phyloP scores from a whole-genome alignment of 2,888 invertebrate species.

The Chirona hameri region DNA sequence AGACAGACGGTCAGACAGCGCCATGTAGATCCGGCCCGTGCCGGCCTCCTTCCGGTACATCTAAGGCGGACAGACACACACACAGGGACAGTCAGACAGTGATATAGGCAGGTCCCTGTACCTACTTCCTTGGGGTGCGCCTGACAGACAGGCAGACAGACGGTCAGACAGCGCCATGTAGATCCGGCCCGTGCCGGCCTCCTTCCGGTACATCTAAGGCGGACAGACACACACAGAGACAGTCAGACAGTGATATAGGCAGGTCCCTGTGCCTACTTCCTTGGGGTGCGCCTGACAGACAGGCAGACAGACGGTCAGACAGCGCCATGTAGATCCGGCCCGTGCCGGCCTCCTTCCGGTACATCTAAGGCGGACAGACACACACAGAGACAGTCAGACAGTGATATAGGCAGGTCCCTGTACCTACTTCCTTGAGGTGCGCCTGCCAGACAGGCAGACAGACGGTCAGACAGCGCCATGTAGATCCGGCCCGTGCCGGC shows the following conservation, averaged over 20 bases:
- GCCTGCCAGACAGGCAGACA: too few species aligned
- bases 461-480: conserved; percentile 54
- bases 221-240: not conserved
- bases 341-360: conserved; percentile 51
- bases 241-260: conserved; percentile 50
- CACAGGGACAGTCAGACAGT: not conserved
- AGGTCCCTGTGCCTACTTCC: too few species aligned
- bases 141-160: too few species aligned
- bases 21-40: conserved; percentile 56
- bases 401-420: too few species aligned
- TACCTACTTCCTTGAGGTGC: too few species aligned
- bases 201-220: conserved; percentile 52
- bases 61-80: conserved; percentile 43
- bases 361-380: conserved; percentile 47
- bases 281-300: too few species aligned
- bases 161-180: conserved; percentile 55
- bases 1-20: conserved; percentile 49
- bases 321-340: conserved; percentile 58
- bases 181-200: conserved; percentile 53
- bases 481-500: conserved; percentile 53
- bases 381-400: conserved; percentile 44
- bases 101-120: too few species aligned
- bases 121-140: too few species aligned
- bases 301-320: conserved; percentile 45
- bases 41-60: conserved; percentile 52